Evolutionary conservation across 2,113 vertebrate genomes (phyloP).

Genomic region (Microtus ochrogaster): DNA sequence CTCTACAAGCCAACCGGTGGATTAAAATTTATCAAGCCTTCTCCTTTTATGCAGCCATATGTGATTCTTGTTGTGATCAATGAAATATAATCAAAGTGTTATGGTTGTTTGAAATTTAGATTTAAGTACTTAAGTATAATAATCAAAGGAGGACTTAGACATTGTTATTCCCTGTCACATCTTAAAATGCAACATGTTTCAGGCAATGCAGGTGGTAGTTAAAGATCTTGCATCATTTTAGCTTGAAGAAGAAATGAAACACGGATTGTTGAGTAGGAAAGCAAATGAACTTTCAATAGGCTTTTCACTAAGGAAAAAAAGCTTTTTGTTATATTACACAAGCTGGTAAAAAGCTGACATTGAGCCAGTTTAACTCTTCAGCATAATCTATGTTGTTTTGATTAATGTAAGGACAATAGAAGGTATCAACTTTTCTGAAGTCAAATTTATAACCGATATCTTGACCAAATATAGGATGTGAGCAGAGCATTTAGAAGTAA

Average conservation of each 20-base stretch:
- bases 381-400: not conserved
- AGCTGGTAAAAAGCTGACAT: not conserved
- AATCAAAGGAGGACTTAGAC: not conserved
- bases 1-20: not conserved
- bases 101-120: not conserved
- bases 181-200: not conserved
- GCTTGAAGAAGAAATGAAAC: not conserved
- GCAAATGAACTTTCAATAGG: not conserved
- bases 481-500: not conserved
- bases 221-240: not conserved
- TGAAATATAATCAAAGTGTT: not conserved
- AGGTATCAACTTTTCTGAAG: not conserved
- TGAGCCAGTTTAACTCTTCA: not conserved
- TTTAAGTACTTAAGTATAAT: not conserved
- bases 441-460: not conserved
- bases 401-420: slow-evolving; percentile 4
- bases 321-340: not conserved
- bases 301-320: not conserved
- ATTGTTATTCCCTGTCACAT: not conserved
- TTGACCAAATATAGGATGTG: not conserved
- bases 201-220: not conserved
- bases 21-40: not conserved
- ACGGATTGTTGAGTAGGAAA: not conserved
- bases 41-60: not conserved
- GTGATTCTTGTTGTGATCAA: not conserved